These are phyloP conservation scores for Pseudochirops corinnae DNA, from an alignment of 2,797 vertebrate genomes.

Conservation along the genomic window DNA sequence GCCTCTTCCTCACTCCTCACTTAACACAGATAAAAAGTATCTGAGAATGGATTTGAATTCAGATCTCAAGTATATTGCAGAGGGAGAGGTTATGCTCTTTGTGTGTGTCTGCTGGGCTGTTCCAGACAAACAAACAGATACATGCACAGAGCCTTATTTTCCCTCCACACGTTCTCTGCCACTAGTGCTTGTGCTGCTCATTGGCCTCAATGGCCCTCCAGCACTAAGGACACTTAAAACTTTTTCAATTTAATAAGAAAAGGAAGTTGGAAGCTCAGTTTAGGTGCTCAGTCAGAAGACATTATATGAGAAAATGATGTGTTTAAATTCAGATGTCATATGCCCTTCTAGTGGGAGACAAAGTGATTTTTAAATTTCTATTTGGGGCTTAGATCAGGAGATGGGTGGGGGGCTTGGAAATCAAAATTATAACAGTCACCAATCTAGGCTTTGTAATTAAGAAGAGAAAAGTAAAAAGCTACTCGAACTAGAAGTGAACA, in stretches of 20 bases:
- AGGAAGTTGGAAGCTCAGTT: not conserved
- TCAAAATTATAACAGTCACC: not conserved
- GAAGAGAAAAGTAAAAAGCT: slow-evolving; percentile 45
- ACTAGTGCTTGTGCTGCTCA: not conserved
- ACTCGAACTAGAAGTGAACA: slow-evolving; percentile 57
- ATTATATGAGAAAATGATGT: not conserved
- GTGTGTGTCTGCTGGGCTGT: not conserved
- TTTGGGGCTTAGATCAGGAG: not conserved
- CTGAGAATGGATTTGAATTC: not conserved
- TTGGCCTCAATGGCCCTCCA: slow-evolving; percentile 54
- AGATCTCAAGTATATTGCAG: not conserved
- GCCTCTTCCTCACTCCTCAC: not conserved
- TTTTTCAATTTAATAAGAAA: slow-evolving; percentile 60
- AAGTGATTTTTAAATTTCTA: not conserved
- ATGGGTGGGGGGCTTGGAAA: not conserved
- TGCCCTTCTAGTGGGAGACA: not conserved
- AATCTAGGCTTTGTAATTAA: slow-evolving; percentile 31
- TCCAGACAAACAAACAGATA: not conserved
- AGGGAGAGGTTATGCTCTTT: not conserved
- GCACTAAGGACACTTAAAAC: slow-evolving; percentile 46
- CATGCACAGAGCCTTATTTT: not conserved
- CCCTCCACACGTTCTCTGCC: slow-evolving; percentile 39
- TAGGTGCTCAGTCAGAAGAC: not conserved
- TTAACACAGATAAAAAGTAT: not conserved
- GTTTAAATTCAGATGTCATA: not conserved